A percentile compares a stretch with the other conserved stretches of the same genome.
phyloP scores from a whole-genome alignment of 2,797 vertebrate species.

The Poeciliopsis presidionis region DNA sequence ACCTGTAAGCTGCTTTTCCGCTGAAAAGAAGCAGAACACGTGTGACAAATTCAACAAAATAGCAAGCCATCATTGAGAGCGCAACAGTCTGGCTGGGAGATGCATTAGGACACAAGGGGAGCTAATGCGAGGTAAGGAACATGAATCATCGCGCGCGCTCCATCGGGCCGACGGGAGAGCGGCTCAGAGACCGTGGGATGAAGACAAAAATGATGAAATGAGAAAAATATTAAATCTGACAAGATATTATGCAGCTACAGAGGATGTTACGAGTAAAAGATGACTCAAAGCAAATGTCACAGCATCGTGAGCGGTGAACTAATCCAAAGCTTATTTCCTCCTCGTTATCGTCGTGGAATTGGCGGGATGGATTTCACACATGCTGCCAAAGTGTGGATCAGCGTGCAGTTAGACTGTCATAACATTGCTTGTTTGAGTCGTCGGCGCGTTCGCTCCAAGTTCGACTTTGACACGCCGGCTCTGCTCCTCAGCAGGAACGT shows the following conservation, averaged over 20 bases:
- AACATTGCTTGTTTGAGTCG: constrained; percentile 13
- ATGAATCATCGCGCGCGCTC: constrained; percentile 5
- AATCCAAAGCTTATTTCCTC: constrained; percentile 11
- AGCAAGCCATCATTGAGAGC: not conserved
- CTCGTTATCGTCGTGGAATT: not conserved
- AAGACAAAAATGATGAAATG: constrained; percentile 7
- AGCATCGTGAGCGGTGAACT: not conserved
- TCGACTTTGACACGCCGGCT: constrained; percentile 10
- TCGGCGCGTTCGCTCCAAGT: constrained; percentile 5
- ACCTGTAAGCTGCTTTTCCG: constrained; percentile 51
- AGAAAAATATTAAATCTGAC: constrained; percentile 20
- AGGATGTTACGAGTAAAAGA: not conserved
- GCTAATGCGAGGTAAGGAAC: constrained; percentile 6
- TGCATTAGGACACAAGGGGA: constrained; percentile 9
- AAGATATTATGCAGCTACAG: not conserved
- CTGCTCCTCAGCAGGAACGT: constrained; percentile 36
- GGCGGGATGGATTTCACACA: constrained; percentile 10
- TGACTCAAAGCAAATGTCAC: constrained; percentile 7
- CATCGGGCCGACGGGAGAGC: not conserved
- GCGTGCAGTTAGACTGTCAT: constrained; percentile 16
- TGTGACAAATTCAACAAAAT: constrained; percentile 7
- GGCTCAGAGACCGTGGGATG: constrained; percentile 7
- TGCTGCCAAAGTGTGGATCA: constrained; percentile 4
- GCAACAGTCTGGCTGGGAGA: not conserved
- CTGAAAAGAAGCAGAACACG: constrained; percentile 25